Percentiles rank a stretch among this genome's conserved stretches.
Evolutionary conservation across 1,140 invertebrate genomes (phyloP).

Genomic region (Radopholus similis): DNA sequence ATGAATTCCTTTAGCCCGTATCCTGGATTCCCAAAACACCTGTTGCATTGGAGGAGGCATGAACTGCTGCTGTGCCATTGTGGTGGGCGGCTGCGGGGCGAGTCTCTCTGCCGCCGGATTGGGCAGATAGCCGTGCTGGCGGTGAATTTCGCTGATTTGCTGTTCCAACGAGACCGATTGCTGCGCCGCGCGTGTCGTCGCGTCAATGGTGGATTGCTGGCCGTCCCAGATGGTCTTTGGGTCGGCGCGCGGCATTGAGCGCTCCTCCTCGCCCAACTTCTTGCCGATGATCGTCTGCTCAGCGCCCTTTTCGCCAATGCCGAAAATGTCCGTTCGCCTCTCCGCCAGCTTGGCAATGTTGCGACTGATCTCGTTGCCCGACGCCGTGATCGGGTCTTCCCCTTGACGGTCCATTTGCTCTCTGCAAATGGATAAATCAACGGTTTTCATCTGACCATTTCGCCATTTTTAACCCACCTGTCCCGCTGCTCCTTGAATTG

Average conservation of each 20-base stretch:
- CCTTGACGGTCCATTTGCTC: slow-evolving; percentile 70
- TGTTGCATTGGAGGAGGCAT: not conserved
- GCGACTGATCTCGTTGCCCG: slow-evolving; percentile 82
- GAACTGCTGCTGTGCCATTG: not conserved
- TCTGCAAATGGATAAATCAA: slow-evolving; percentile 21
- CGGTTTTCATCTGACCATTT: not conserved
- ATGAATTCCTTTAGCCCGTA: not conserved
- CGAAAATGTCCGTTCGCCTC: slow-evolving; percentile 98
- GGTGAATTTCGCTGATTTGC: slow-evolving; percentile 55
- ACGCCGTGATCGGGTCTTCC: slow-evolving; percentile 78
- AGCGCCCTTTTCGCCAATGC: slow-evolving; percentile 79
- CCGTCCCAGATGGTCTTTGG: slow-evolving; percentile 87
- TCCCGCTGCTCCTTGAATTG: slow-evolving; percentile 95
- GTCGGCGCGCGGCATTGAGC: slow-evolving; percentile 74
- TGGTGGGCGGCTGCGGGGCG: slow-evolving; percentile 12
- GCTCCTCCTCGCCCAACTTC: slow-evolving; percentile 90
- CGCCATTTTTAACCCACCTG: slow-evolving; percentile 67
- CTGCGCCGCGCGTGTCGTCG: slow-evolving; percentile 80
- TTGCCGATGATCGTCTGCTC: slow-evolving; percentile 98
- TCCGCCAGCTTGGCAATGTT: slow-evolving; percentile 89
- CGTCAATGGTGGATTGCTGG: slow-evolving; percentile 88
- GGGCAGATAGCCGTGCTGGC: slow-evolving; percentile 46
- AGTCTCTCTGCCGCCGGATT: slow-evolving; percentile 63
- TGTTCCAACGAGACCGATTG: slow-evolving; percentile 83
- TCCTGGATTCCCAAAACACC: not conserved